phyloP scores from a whole-genome alignment of 2,113 vertebrate genomes.

The Xenus cinereus region DNA sequence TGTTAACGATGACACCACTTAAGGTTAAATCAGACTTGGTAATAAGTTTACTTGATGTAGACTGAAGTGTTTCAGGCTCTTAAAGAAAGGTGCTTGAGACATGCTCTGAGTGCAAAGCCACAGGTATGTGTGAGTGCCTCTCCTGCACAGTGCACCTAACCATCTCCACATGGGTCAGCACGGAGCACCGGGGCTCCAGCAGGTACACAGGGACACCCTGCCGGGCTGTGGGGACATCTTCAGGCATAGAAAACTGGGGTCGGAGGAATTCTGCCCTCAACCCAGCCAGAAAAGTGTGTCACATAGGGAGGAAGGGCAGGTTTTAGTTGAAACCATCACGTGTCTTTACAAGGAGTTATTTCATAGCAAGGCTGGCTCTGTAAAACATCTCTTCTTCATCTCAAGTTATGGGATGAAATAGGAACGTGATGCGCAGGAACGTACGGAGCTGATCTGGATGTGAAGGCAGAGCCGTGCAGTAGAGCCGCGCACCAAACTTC shows the following conservation, averaged over 20 bases:
- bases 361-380: background rate
- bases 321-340: background rate
- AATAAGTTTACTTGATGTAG: slow-evolving; percentile 62
- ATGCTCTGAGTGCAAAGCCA: background rate
- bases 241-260: background rate
- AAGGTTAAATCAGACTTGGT: slow-evolving; percentile 39
- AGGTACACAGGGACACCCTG: background rate
- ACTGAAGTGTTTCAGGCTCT: slow-evolving; percentile 24
- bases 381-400: background rate
- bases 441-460: background rate
- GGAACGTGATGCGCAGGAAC: background rate
- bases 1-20: slow-evolving; percentile 45
- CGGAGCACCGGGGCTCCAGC: background rate
- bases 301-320: background rate
- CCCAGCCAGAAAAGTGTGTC: background rate
- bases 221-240: background rate
- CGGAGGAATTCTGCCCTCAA: background rate
- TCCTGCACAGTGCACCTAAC: background rate
- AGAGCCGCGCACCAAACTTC: background rate
- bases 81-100: background rate
- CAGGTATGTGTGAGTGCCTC: slow-evolving; percentile 1
- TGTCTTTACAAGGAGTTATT: background rate
- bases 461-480: background rate
- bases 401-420: rapidly evolving
- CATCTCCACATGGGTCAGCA: background rate